Evolutionary conservation across 1,140 invertebrate species (phyloP), one percentile per base, ranked within the genome.

Genomic region (Leptonema lineaticorne): DNA sequence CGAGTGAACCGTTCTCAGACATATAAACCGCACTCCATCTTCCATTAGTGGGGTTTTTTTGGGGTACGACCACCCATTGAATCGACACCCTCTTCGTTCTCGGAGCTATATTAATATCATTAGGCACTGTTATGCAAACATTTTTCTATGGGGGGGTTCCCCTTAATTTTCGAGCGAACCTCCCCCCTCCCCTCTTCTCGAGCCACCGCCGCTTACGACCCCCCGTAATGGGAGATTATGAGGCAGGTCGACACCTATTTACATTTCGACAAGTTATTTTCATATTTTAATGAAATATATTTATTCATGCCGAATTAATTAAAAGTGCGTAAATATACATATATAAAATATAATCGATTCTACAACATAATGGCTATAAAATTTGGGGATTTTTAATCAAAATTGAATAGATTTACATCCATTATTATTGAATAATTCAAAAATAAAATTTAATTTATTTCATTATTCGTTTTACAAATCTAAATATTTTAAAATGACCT

Each of bases 71-170:
- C 62, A 46, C 62, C 37, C 37, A 16, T 2, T 16, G 37, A 41
- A 41, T 41, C 16, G 22, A 53, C 50, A 20, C 64, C 59, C 64
- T 50, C 30, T 41, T 30, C 24, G 62, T 64, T 64, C 62, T 64
- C 53, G 41, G 63, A 24, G 28, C 24, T 67, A 60, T 67, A 67
- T 67, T 67, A 67, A 67, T 60, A 56, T 67, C 65, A 67, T 67
- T 67, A 67, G 50, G 57, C 57, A 30, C 30, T 56, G 65, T 67
- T 67, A 67, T 67, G 65, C 65, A 67, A 67, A 67, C 65, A 67
- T 67, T 67, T 67, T 67, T 60, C 24, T 59, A 60, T 48, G 48
- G 28, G 45, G 48, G 63, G 41, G 8, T 24, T 29, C 48, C 63
- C 48, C 48, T 24, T 66, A 56, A 66, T 66, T 66, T 57, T 57